phyloP scores from a whole-genome alignment of 2,113 vertebrate genomes.

The Ochotona curzoniae region DNA sequence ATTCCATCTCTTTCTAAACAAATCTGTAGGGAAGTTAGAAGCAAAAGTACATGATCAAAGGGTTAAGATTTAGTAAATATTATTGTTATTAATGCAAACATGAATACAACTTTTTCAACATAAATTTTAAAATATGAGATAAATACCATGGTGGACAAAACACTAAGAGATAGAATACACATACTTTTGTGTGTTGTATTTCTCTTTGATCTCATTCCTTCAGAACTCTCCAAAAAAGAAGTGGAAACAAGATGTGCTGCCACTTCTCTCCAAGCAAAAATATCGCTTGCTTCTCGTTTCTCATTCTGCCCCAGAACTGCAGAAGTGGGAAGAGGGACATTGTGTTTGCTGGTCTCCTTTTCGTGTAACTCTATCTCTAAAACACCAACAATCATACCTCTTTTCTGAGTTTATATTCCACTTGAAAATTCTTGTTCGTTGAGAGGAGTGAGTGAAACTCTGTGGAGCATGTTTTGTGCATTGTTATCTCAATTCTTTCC shows the following conservation, averaged over 20 bases:
- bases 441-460: background rate
- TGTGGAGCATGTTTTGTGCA: background rate
- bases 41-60: background rate
- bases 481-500: background rate
- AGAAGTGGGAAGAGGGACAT: background rate
- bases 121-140: background rate
- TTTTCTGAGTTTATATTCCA: background rate
- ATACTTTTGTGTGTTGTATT: background rate
- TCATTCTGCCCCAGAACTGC: background rate
- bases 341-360: background rate
- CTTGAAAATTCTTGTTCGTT: background rate
- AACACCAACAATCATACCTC: background rate
- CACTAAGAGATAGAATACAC: background rate
- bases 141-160: slow-evolving; percentile 8
- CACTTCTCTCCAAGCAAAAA: background rate
- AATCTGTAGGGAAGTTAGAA: background rate
- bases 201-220: background rate
- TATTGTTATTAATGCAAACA: background rate
- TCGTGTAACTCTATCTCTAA: background rate
- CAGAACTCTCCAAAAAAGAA: background rate
- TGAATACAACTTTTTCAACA: background rate
- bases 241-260: background rate
- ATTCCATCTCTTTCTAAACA: background rate
- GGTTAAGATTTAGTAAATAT: background rate
- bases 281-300: background rate